Conservation (phyloP, 2,888 invertebrate species). For the Sarcophaga rosellei region DNA sequence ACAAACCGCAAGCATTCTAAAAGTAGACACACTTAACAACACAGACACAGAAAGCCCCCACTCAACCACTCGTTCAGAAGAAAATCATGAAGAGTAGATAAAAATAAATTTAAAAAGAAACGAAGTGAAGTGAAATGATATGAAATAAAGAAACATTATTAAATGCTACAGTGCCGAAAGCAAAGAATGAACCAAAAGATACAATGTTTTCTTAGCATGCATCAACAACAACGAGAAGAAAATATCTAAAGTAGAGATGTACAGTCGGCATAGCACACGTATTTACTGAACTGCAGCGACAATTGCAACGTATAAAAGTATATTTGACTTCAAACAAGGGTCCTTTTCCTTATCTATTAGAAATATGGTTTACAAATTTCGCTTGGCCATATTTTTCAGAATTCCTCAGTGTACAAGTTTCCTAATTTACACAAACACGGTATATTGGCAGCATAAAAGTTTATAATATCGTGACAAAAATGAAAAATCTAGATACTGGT, state of each 20-base stretch:
- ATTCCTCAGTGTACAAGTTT: too few species aligned
- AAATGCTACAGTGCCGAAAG: conserved; percentile 59
- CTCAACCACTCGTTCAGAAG: neutral
- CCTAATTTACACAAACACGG: too few species aligned
- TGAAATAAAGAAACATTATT: conserved; percentile 58
- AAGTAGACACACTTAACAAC: conserved; percentile 48
- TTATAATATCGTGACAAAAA: too few species aligned
- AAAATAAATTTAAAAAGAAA: conserved; percentile 16
- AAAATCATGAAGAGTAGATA: conserved; percentile 11
- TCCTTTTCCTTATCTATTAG: too few species aligned
- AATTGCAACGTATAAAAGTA: rapidly evolving
- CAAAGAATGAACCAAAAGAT: conserved; percentile 6
- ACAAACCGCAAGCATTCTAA: conserved; percentile 62
- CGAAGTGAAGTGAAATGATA: conserved; percentile 28
- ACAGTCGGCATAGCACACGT: neutral
- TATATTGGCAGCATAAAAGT: too few species aligned
- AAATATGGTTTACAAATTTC: too few species aligned
- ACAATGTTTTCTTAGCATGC: conserved; percentile 12
- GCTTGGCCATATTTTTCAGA: too few species aligned
- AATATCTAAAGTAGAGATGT: neutral
- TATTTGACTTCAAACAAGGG: too few species aligned
- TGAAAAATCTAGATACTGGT: too few species aligned
- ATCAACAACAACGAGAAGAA: neutral
- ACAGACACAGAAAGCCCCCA: conserved; percentile 21
- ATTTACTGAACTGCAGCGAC: too few species aligned